phyloP scores from a whole-genome alignment of 2,797 vertebrate genomes.

The Helarctos malayanus region DNA sequence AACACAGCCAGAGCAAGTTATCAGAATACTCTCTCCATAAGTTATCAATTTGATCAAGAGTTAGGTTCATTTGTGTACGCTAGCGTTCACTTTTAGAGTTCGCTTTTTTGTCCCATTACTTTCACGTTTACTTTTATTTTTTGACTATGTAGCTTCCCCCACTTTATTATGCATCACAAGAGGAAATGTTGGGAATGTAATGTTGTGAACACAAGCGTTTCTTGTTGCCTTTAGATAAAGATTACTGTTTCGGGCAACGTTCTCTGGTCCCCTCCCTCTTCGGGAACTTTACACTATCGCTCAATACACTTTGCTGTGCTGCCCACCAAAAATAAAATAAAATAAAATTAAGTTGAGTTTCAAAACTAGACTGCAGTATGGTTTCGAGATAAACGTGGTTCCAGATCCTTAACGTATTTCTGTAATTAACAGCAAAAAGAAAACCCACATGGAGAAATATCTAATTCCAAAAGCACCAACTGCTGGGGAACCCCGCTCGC shows the following conservation, averaged over 20 bases:
- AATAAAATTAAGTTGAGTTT: conserved; percentile 1
- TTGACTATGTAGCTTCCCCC: not conserved
- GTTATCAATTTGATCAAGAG: not conserved
- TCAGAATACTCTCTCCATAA: not conserved
- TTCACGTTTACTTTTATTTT: not conserved
- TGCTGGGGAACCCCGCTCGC: not conserved
- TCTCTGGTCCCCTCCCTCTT: no score
- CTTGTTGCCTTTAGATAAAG: conserved; percentile 29
- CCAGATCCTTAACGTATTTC: conserved; percentile 1
- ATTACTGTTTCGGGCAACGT: not conserved
- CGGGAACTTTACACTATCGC: no score
- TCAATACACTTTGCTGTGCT: no score
- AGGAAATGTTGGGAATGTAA: conserved; percentile 12
- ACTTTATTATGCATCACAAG: not conserved
- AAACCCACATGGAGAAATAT: conserved; percentile 4
- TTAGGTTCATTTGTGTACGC: not conserved
- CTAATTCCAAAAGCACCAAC: not conserved
- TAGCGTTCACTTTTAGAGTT: conserved; percentile 4
- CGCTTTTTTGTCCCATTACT: not conserved
- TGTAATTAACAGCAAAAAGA: conserved; percentile 48
- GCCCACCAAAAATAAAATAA: no score
- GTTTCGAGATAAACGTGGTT: conserved; percentile 13
- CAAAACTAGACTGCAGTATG: not conserved
- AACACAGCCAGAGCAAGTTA: not conserved
- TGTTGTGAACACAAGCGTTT: not conserved